Percentiles rank a stretch among this genome's conserved stretches.
Conservation (phyloP, 2,888 invertebrate species). For the Eumacrocentrus americanus region DNA sequence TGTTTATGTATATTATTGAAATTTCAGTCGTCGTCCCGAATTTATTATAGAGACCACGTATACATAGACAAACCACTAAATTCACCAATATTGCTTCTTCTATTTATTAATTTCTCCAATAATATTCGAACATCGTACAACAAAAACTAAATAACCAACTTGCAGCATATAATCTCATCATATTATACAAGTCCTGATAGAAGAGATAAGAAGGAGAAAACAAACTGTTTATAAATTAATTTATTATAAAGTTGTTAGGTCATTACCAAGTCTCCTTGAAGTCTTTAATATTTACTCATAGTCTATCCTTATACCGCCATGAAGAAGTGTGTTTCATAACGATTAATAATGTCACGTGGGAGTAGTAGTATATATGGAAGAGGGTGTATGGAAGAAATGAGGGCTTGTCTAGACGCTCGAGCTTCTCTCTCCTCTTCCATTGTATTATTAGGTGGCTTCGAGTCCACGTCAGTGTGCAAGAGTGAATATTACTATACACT, state of each 20-base stretch:
- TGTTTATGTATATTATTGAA: conserved; percentile 41
- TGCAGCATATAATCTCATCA: background rate
- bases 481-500: conserved; percentile 40
- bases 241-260: conserved; percentile 13
- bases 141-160: background rate
- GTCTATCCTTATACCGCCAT: background rate
- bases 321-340: conserved; percentile 7
- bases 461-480: conserved; percentile 22
- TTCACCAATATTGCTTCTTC: too few species aligned
- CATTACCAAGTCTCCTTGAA: background rate
- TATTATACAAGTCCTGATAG: too few species aligned
- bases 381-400: conserved; percentile 13
- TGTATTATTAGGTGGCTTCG: conserved; percentile 43
- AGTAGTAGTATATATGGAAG: background rate
- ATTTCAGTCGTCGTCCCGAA: conserved; percentile 26
- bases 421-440: background rate
- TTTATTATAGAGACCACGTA: conserved; percentile 27
- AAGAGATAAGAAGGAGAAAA: too few species aligned
- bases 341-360: conserved; percentile 9
- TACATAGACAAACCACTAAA: too few species aligned
- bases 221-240: background rate
- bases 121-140: too few species aligned
- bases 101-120: too few species aligned
- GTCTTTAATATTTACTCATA: background rate
- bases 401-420: conserved; percentile 14